A percentile compares a stretch with the other conserved stretches of the same genome.
phyloP scores from a whole-genome alignment of 2,797 vertebrate genomes.

The Coregonus suidteri region DNA sequence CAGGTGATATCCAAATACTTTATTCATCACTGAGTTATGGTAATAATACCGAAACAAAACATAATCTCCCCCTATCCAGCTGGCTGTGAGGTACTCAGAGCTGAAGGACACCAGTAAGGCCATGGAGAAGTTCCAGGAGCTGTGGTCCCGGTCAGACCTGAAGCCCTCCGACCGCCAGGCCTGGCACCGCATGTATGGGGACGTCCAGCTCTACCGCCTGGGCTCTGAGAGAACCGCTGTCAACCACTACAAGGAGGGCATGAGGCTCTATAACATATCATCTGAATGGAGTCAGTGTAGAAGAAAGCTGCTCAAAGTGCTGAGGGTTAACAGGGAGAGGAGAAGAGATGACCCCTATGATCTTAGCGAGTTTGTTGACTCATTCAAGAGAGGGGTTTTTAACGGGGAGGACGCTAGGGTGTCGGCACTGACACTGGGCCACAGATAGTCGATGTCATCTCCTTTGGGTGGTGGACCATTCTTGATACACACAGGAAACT shows the following conservation, averaged over 20 bases:
- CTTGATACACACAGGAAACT: no score
- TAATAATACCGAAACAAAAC: neutral
- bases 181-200: constrained; percentile 51
- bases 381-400: constrained; percentile 13
- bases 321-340: neutral
- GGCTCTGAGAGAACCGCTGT: constrained; percentile 43
- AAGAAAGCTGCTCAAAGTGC: constrained; percentile 40
- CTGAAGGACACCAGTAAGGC: constrained; percentile 32
- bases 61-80: constrained; percentile 3
- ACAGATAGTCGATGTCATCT: neutral
- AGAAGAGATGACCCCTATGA: constrained; percentile 31
- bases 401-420: neutral
- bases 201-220: constrained; percentile 45
- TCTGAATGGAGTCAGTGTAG: constrained; percentile 44
- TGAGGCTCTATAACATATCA: constrained; percentile 49
- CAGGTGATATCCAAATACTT: neutral
- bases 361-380: constrained; percentile 40
- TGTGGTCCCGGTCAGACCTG: constrained; percentile 34
- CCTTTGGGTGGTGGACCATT: no score
- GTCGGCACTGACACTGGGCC: neutral
- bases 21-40: neutral
- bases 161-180: constrained; percentile 45
- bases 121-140: constrained; percentile 43
- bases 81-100: constrained; percentile 47
- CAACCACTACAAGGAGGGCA: constrained; percentile 49